These are phyloP conservation scores for Rhagoletis pomonella DNA, from an alignment of 1,140 invertebrate genomes.

Conservation along the genomic window DNA sequence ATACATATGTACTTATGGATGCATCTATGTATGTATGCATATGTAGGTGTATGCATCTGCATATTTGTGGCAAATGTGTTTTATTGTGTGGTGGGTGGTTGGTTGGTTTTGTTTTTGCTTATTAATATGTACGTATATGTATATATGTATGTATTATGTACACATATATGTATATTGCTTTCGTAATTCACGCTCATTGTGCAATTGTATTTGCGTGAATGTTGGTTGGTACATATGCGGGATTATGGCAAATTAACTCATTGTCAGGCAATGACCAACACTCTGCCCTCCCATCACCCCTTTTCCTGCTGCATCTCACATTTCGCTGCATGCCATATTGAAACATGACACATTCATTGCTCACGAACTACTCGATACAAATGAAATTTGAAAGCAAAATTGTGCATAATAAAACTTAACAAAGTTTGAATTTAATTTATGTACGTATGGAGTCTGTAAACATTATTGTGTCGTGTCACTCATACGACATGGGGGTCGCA, in stretches of 20 bases:
- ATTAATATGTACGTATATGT: not conserved
- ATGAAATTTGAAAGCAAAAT: not conserved
- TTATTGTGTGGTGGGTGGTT: not conserved
- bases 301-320: not conserved
- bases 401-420: not conserved
- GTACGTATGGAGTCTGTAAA: too few species aligned
- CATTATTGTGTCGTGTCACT: not conserved
- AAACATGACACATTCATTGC: not conserved
- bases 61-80: not conserved
- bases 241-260: not conserved
- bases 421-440: not conserved
- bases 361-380: not conserved
- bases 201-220: not conserved
- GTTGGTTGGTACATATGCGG: not conserved
- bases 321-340: not conserved
- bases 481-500: conserved; percentile 3
- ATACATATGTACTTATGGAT: not conserved
- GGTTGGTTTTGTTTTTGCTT: not conserved
- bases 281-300: not conserved
- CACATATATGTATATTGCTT: not conserved
- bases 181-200: not conserved
- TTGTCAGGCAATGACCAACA: not conserved
- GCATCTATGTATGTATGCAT: not conserved
- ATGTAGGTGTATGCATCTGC: not conserved
- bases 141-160: too few species aligned